A percentile compares a stretch with the other conserved stretches of the same genome.
phyloP scores from a whole-genome alignment of 2,888 invertebrate genomes.

The Tenthredo mesomela region DNA sequence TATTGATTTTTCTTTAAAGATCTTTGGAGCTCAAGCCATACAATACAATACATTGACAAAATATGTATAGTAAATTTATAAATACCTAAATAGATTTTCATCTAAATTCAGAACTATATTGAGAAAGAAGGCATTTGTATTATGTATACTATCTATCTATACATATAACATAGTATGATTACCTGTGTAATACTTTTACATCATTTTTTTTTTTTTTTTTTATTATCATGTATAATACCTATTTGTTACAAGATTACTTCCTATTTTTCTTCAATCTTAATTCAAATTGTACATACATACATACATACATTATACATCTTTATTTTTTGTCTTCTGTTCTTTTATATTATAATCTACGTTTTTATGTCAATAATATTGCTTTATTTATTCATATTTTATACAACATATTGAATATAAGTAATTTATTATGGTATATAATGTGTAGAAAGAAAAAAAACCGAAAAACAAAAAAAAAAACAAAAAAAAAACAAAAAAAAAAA shows the following conservation, averaged over 20 bases:
- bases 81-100: background rate
- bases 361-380: conserved; percentile 34
- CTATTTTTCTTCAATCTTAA: conserved; percentile 5
- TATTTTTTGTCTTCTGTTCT: conserved; percentile 42
- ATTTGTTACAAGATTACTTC: conserved; percentile 35
- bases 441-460: conserved; percentile 57
- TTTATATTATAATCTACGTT: conserved; percentile 25
- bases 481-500: conserved; percentile 10
- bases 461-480: conserved; percentile 14
- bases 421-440: conserved; percentile 61
- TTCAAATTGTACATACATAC: conserved; percentile 28
- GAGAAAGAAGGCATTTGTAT: background rate
- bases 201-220: no score
- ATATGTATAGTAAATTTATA: background rate
- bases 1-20: background rate
- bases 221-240: conserved; percentile 21
- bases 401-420: conserved; percentile 59
- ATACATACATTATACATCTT: conserved; percentile 11
- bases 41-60: background rate
- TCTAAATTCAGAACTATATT: background rate
- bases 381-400: conserved; percentile 67
- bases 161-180: background rate
- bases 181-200: conserved; percentile 6
- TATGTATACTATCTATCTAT: background rate
- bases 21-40: background rate